These are phyloP conservation scores for Halisarca cf. caerulea DNA, from an alignment of 37 sponge, comb jelly and placozoan species.

Conservation along the genomic window DNA sequence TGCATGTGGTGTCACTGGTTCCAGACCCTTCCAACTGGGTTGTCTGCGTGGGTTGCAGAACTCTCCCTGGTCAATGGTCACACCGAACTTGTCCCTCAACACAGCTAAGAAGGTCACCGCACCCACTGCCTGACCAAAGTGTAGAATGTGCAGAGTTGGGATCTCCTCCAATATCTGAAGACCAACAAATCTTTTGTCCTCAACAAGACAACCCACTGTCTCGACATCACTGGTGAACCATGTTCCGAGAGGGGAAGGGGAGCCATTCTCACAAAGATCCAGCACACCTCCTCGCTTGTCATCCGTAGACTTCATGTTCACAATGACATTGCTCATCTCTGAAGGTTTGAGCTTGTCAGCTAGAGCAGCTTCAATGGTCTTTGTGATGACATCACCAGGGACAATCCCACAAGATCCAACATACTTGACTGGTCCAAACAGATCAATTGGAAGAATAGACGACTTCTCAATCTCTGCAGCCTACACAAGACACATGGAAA, in stretches of 20 bases:
- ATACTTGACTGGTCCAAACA: slow-evolving; percentile 24
- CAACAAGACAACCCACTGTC: neutral
- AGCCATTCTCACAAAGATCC: neutral
- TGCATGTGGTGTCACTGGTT: too few species aligned
- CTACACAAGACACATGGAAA: neutral
- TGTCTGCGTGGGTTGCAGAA: neutral
- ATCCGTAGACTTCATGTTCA: neutral
- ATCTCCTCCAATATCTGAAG: neutral
- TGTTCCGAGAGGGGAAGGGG: neutral
- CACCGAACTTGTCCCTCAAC: slow-evolving; percentile 24
- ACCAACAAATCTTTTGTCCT: neutral
- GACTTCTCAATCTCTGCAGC: slow-evolving; percentile 10
- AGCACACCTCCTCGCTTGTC: neutral
- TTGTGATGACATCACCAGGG: neutral
- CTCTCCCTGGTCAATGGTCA: slow-evolving; percentile 3
- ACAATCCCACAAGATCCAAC: neutral
- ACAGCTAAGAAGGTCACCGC: slow-evolving; percentile 15
- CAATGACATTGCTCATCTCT: neutral
- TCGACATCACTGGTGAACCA: neutral
- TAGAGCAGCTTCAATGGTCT: slow-evolving; percentile 4
- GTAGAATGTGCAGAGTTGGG: neutral
- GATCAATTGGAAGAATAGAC: neutral
- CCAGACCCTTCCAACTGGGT: too few species aligned
- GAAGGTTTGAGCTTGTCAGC: neutral
- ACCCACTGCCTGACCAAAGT: neutral